phyloP scores from a whole-genome alignment of 2,888 invertebrate species.

The Dynastes maya region DNA sequence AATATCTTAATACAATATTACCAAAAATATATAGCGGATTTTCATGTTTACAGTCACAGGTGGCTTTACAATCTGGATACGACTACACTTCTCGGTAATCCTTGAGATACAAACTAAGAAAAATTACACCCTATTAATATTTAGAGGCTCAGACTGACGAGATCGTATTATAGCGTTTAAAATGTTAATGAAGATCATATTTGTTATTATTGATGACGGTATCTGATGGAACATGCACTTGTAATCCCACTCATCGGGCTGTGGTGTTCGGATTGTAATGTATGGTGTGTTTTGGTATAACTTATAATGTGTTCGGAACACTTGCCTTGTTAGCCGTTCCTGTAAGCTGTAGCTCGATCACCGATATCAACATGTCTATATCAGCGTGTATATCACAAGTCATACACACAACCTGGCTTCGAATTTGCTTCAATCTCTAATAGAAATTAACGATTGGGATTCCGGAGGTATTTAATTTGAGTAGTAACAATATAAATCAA shows the following conservation, averaged over 20 bases:
- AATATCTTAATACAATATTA: background rate
- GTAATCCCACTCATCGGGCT: constrained; percentile 64
- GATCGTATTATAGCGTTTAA: constrained; percentile 52
- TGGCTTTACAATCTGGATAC: background rate
- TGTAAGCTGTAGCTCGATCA: constrained; percentile 22
- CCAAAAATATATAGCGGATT: background rate
- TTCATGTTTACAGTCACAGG: background rate
- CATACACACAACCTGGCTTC: background rate
- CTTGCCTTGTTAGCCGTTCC: constrained; percentile 46
- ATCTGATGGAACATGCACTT: constrained; percentile 66
- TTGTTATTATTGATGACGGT: constrained; percentile 68
- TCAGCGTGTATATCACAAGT: constrained; percentile 14
- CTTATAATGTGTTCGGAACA: constrained; percentile 52
- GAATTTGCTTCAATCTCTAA: background rate
- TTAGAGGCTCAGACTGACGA: constrained; percentile 39
- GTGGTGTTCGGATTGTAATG: constrained; percentile 54
- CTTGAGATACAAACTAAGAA: constrained; percentile 33
- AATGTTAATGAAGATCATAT: constrained; percentile 59
- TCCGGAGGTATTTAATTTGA: no score
- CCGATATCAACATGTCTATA: constrained; percentile 20
- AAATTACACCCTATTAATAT: constrained; percentile 50
- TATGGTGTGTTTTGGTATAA: constrained; percentile 57
- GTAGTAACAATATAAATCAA: no score
- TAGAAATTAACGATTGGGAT: no score
- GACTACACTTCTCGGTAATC: background rate